These are phyloP conservation scores for Willowsia nigromaculata DNA, from an alignment of 2,888 invertebrate species.

Conservation along the genomic window DNA sequence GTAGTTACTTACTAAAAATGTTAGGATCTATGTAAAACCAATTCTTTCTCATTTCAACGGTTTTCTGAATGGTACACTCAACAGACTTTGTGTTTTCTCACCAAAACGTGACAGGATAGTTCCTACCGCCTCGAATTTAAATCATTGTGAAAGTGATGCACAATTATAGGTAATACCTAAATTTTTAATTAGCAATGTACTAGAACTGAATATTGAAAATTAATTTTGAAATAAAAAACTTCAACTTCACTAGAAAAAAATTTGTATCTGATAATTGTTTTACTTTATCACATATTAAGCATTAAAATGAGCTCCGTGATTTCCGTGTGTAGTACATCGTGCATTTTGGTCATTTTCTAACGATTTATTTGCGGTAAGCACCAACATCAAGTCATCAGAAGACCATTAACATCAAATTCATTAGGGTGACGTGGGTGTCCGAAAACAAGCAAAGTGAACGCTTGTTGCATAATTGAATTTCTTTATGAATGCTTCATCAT, in stretches of 20 bases:
- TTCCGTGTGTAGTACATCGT: neutral
- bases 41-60: too few species aligned
- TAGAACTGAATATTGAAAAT: neutral
- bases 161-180: neutral
- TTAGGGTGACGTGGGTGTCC: neutral
- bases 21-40: too few species aligned
- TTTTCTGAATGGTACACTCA: too few species aligned
- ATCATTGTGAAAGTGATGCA: neutral
- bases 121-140: too few species aligned
- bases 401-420: neutral
- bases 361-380: neutral
- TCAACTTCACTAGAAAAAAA: neutral
- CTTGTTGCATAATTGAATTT: neutral
- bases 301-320: neutral
- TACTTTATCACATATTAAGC: neutral
- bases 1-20: too few species aligned
- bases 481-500: neutral
- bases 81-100: too few species aligned
- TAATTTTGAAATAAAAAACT: constrained; percentile 19
- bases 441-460: neutral
- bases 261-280: too few species aligned
- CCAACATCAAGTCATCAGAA: neutral
- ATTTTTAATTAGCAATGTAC: neutral
- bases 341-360: neutral
- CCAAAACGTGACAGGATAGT: too few species aligned